Base-by-base conservation (phyloP, 2,888 invertebrate genomes). In the Microctonus aethiopoides region DNA sequence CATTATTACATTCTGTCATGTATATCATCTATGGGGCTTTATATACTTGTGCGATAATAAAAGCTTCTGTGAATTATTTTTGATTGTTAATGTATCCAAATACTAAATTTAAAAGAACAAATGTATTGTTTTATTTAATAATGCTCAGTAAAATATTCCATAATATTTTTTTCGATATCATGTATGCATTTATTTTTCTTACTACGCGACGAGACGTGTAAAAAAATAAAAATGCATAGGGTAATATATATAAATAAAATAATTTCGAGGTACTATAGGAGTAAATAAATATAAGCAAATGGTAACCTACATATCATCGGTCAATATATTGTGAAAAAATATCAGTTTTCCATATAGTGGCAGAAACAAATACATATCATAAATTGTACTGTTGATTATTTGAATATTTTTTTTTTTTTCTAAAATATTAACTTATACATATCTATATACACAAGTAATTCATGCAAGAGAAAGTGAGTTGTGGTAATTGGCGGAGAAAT, bases 311-410 rank as follows among this genome's bases (percentile, higher is more conserved):
- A 83, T 84, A 84, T 84, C 84, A 83, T 80, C 81, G 79, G 80
- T 62, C 41, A 68, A 46, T 22, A 54, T 32, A 69, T 51, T 59
- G 59, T 56, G 41, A 32, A 60, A 26, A 63, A 26, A 41, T 39
- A 56, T 51, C 16, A 62, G 77, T 72, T 73, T 74, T 71, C 79
- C 78, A 78, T 79, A 77, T 79, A 77, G 78, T 73, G 75, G 57
- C 75, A 75, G 74, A 82, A 82, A 83, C 75, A 73, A 81, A 83
- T 81, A 84, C 83, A 84, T 85, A 84, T 86, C 84, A 82, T 77
- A 75, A 81, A 79, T 22, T 78, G 81, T 85, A 83, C 80, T 83
- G 78, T 78, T 7, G 46, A 16, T 20, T n/a, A 46, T 46, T 10
- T n/a, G 41, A 39, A 56, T 64, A 51, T 29, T 51, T 59, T 26